phyloP scores from a whole-genome alignment of 1,140 invertebrate species.

The Scaptomyza graminum region DNA sequence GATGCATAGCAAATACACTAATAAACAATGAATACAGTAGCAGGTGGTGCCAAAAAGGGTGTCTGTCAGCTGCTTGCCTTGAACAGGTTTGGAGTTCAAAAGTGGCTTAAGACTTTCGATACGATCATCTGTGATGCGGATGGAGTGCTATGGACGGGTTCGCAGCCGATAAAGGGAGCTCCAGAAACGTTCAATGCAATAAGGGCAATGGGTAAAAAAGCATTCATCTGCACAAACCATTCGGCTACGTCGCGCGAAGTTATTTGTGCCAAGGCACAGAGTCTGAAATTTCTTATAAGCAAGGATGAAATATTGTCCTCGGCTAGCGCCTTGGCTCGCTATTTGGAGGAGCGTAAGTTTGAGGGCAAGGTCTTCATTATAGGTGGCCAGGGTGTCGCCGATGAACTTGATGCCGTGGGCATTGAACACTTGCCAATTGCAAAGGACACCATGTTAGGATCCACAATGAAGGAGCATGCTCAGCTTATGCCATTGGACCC shows the following conservation, averaged over 20 bases:
- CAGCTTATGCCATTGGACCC: slow-evolving; percentile 46
- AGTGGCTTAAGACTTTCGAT: slow-evolving; percentile 54
- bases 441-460: neutral
- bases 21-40: too few species aligned
- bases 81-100: slow-evolving; percentile 42
- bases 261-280: slow-evolving; percentile 31
- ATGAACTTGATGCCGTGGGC: slow-evolving; percentile 52
- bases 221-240: slow-evolving; percentile 56
- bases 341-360: slow-evolving; percentile 41
- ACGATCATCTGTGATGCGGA: slow-evolving; percentile 53
- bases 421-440: slow-evolving; percentile 36
- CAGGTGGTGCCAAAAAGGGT: slow-evolving; percentile 24
- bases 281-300: slow-evolving; percentile 42
- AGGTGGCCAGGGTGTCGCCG: slow-evolving; percentile 50
- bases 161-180: slow-evolving; percentile 17
- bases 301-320: slow-evolving; percentile 49
- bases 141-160: slow-evolving; percentile 52
- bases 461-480: slow-evolving; percentile 39
- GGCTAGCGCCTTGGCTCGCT: slow-evolving; percentile 27
- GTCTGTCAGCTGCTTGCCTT: slow-evolving; percentile 43
- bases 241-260: slow-evolving; percentile 20
- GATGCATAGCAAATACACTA: neutral
- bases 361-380: slow-evolving; percentile 47
- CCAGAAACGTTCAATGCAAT: slow-evolving; percentile 58
- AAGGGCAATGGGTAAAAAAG: slow-evolving; percentile 52